Conservation (phyloP, 2,888 invertebrate species). For the Dusona sp. region DNA sequence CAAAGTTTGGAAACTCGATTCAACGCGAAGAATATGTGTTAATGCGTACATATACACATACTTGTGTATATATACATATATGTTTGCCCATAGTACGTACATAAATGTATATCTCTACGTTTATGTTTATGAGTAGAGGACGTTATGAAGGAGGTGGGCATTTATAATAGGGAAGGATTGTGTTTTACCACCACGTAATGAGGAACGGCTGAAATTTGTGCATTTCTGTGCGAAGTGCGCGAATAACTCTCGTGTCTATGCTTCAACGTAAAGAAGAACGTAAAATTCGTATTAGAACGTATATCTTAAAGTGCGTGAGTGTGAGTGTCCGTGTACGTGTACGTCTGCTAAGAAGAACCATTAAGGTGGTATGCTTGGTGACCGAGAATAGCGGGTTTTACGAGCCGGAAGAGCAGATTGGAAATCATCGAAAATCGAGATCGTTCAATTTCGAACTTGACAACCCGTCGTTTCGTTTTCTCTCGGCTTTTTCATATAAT, state of each 20-base stretch:
- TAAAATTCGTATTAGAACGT: constrained; percentile 22
- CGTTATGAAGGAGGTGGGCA: neutral
- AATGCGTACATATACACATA: neutral
- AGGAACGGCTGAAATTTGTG: constrained; percentile 22
- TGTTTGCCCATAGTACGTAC: neutral
- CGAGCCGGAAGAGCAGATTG: constrained; percentile 6
- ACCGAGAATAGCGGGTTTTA: constrained; percentile 15
- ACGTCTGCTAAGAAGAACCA: neutral
- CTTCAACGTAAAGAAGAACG: constrained; percentile 11
- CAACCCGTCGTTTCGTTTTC: neutral
- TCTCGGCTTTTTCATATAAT: neutral
- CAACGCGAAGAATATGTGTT: constrained; percentile 18
- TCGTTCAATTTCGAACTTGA: constrained; percentile 16
- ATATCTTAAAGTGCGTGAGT: constrained; percentile 2
- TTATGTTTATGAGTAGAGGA: neutral
- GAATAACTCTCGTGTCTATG: constrained; percentile 9
- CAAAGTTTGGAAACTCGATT: no score
- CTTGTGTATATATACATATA: neutral
- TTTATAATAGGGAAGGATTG: neutral
- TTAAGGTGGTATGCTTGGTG: constrained; percentile 9
- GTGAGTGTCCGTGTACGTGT: neutral
- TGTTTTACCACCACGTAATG: constrained; percentile 6
- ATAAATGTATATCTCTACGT: neutral
- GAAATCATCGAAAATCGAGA: neutral
- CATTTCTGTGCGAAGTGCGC: constrained; percentile 19